These are phyloP conservation scores for Drosophila mettleri DNA, from an alignment of 2,888 invertebrate genomes.

Conservation along the genomic window DNA sequence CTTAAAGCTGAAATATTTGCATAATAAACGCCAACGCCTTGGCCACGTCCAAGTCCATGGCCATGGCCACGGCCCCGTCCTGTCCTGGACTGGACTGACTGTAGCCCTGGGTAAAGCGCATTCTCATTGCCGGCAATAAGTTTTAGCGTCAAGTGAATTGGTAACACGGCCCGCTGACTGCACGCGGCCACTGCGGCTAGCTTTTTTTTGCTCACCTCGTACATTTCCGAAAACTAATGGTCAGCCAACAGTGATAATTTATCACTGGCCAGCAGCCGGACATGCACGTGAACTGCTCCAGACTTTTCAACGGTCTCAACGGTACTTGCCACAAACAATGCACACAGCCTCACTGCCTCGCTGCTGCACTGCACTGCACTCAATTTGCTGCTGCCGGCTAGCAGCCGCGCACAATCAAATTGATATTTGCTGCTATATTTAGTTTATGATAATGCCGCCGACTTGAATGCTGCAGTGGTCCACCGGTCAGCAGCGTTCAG, in stretches of 20 bases:
- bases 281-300: slow-evolving; percentile 56
- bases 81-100: slow-evolving; percentile 10
- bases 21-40: slow-evolving; percentile 77
- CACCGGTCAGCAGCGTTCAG: slow-evolving; percentile 24
- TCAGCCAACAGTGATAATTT: slow-evolving; percentile 79
- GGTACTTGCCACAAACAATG: slow-evolving; percentile 71
- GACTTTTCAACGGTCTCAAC: slow-evolving; percentile 45
- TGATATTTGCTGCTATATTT: slow-evolving; percentile 81
- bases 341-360: slow-evolving; percentile 16
- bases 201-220: slow-evolving; percentile 67
- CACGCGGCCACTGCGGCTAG: slow-evolving; percentile 31
- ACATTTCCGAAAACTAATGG: slow-evolving; percentile 79
- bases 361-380: slow-evolving; percentile 25
- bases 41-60: slow-evolving; percentile 25
- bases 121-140: slow-evolving; percentile 75
- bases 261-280: slow-evolving; percentile 77
- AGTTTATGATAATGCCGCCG: slow-evolving; percentile 79
- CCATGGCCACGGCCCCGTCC: slow-evolving; percentile 23
- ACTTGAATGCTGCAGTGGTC: slow-evolving; percentile 33
- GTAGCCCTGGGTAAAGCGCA: slow-evolving; percentile 65
- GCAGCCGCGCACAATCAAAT: slow-evolving; percentile 69
- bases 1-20: slow-evolving; percentile 76
- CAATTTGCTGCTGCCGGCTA: slow-evolving; percentile 55
- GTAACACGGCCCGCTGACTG: slow-evolving; percentile 53
- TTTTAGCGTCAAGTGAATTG: slow-evolving; percentile 71